These are phyloP conservation scores for Phallusia fumigata DNA, from an alignment of 23 tunicate genomes.

Conservation along the genomic window DNA sequence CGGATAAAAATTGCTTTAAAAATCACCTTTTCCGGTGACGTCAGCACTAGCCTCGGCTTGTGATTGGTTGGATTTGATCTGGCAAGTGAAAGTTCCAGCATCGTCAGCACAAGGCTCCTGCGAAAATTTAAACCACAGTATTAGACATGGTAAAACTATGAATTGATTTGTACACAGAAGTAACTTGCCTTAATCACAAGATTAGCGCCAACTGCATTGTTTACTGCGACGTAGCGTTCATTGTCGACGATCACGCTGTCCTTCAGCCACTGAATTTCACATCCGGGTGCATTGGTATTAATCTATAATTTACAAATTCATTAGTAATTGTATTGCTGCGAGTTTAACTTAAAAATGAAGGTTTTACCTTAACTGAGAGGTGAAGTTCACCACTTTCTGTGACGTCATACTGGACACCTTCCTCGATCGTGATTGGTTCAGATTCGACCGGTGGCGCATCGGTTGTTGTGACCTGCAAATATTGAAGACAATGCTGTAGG, in stretches of 20 bases:
- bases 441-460: background rate
- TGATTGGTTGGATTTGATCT: slow-evolving; percentile 28
- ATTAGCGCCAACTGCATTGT: slow-evolving; percentile 18
- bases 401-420: slow-evolving; percentile 45
- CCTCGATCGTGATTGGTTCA: slow-evolving; percentile 16
- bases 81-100: slow-evolving; percentile 82
- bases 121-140: background rate
- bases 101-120: slow-evolving; percentile 77
- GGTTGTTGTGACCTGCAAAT: background rate
- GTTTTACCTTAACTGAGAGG: slow-evolving; percentile 10
- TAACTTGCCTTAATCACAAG: slow-evolving; percentile 46
- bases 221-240: slow-evolving; percentile 23
- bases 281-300: background rate
- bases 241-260: slow-evolving; percentile 36
- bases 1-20: background rate
- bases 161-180: background rate
- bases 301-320: background rate
- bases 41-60: slow-evolving; percentile 73
- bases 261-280: slow-evolving; percentile 58
- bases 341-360: background rate
- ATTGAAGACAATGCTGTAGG: background rate
- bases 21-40: slow-evolving; percentile 80
- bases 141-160: background rate
- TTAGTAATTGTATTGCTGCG: too few relatives aligned
- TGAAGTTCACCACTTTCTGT: slow-evolving; percentile 15